Evolutionary conservation across 2,888 invertebrate species (phyloP), one percentile per base, ranked within the genome.

Genomic region (Pteria penguin): DNA sequence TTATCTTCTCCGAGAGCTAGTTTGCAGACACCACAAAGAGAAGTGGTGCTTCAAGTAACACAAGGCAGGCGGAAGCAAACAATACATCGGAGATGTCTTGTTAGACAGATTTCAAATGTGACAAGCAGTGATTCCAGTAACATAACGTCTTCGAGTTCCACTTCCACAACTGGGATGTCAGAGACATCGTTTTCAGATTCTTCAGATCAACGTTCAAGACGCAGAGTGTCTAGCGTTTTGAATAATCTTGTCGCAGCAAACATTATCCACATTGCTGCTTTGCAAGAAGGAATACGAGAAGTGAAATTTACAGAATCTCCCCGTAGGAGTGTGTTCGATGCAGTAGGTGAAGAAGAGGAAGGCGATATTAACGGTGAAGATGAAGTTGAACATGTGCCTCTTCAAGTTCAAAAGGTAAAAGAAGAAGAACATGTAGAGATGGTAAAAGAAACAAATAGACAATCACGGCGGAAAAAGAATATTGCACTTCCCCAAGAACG

Each of bases 401-500:
- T 52, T n/a, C 18, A 24, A 36, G 14, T 69, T 14, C 33, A 57
- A 27, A 5, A 70, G 27, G 36, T 11, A 18, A 32, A 55, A 4
- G 54, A 33, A 62, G 32, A 54, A 55, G 27, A 24, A 60, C 72
- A 61, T 18, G 55, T 11, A 66, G 54, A 57, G 32, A 62, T 33
- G 74, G 68, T 24, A 24, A 61, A 24, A 31, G 32, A 65, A 65
- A 68, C 61, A 63, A 62, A 33, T 22, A 71, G 33, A 72, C 62
- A 29, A 71, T 62, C 32, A 60, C 69, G 62, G 66, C 71, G 62
- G 18, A 75, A 79, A 31, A 84, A 79, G 60, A 80, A 76, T 58
- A 81, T 88, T 18, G 86, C 86, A 0, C 76, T 88, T 27, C 82
- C 84, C 0, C 88, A 88, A 33, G 89, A 92, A 77, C 89, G 89